These are phyloP conservation scores for Stenotaenia linearis DNA, from an alignment of 2,888 invertebrate genomes.

Conservation along the genomic window DNA sequence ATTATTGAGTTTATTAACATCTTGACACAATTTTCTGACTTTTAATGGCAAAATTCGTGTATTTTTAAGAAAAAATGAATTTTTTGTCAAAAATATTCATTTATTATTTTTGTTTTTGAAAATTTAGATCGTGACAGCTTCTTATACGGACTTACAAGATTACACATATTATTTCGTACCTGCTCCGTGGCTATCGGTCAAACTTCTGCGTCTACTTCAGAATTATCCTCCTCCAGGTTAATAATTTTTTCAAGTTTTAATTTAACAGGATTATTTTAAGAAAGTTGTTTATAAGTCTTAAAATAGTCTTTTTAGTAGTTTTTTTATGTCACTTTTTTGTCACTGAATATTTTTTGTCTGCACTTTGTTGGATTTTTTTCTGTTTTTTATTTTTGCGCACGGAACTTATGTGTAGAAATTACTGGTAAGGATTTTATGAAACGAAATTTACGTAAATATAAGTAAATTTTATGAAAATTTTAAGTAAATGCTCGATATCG, in stretches of 20 bases:
- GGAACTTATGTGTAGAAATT: neutral
- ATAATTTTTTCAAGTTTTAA: neutral
- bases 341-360: neutral
- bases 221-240: conserved; percentile 93
- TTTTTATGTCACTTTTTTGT: neutral
- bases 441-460: no score
- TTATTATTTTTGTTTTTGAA: conserved; percentile 41
- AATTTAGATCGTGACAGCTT: conserved; percentile 87
- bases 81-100: neutral
- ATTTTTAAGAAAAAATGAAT: no score
- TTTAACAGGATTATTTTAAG: neutral
- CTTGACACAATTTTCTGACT: no score
- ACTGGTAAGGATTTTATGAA: neutral
- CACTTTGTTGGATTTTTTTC: neutral
- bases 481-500: no score
- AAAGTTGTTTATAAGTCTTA: neutral
- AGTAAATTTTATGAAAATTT: no score
- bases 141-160: conserved; percentile 98
- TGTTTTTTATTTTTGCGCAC: neutral
- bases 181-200: conserved; percentile 99
- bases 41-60: no score
- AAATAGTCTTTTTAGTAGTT: neutral
- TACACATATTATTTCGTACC: conserved; percentile 99
- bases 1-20: no score
- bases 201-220: conserved; percentile 87